phyloP scores from a whole-genome alignment of 2,888 invertebrate species.

The Mythimna impura region DNA sequence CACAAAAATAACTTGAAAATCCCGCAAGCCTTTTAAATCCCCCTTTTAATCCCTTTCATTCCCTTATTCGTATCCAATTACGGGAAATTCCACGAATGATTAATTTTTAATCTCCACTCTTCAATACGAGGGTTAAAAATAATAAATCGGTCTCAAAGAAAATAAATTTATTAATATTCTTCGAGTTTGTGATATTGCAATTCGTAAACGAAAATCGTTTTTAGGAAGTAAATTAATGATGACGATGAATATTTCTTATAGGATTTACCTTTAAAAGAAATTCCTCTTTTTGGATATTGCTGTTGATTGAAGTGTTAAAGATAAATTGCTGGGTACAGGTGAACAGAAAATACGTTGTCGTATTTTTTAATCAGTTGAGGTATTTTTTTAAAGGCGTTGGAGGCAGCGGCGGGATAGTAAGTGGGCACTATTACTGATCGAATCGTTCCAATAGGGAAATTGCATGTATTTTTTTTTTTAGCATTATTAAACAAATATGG shows the following conservation, averaged over 20 bases:
- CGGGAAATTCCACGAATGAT: constrained; percentile 66
- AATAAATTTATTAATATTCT: constrained; percentile 40
- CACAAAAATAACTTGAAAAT: constrained; percentile 64
- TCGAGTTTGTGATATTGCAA: constrained; percentile 41
- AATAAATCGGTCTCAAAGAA: constrained; percentile 51
- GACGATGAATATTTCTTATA: constrained; percentile 24
- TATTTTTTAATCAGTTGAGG: neutral
- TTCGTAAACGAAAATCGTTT: constrained; percentile 36
- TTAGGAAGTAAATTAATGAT: constrained; percentile 32
- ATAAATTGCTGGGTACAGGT: constrained; percentile 27
- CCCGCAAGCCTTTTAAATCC: constrained; percentile 59
- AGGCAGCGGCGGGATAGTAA: too few relatives aligned
- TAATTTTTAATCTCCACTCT: constrained; percentile 69
- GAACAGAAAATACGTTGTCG: constrained; percentile 9
- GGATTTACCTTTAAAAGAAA: constrained; percentile 21
- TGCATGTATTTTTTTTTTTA: too few relatives aligned
- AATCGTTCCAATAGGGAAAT: neutral
- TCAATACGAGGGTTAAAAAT: constrained; percentile 44
- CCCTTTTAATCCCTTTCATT: constrained; percentile 64
- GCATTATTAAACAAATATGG: too few relatives aligned
- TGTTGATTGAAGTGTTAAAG: constrained; percentile 40
- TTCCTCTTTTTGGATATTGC: constrained; percentile 15
- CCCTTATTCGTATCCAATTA: constrained; percentile 74
- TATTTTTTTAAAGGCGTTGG: too few relatives aligned
- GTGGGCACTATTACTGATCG: neutral